Percentiles rank a stretch among this genome's conserved stretches.
phyloP scores from a whole-genome alignment of 2,888 invertebrate species.

The Agrilus mali region DNA sequence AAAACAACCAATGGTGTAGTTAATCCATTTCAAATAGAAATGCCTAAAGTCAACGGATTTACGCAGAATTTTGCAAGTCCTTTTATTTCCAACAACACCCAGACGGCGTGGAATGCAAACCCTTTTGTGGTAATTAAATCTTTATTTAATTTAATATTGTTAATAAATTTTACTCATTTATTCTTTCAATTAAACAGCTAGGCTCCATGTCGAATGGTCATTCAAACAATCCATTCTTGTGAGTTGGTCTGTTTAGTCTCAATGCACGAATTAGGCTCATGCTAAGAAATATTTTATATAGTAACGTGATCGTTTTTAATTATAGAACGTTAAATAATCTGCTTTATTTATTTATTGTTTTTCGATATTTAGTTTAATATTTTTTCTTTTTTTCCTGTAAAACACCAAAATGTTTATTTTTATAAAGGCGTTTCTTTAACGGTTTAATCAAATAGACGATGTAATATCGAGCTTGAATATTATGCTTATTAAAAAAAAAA shows the following conservation, averaged over 20 bases:
- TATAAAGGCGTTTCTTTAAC: too few species aligned
- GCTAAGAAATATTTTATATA: too few species aligned
- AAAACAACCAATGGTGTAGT: conserved; percentile 7
- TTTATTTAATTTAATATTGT: conserved; percentile 10
- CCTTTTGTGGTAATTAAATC: conserved; percentile 27
- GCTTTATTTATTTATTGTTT: too few species aligned
- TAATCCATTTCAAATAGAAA: conserved; percentile 25
- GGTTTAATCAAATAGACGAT: too few species aligned
- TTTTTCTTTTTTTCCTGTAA: too few species aligned
- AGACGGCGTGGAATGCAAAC: conserved; percentile 21
- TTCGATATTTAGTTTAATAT: too few species aligned
- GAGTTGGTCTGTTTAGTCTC: conserved; percentile 19
- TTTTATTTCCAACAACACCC: conserved; percentile 8
- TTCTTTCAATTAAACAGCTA: conserved; percentile 26
- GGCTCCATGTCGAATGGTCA: conserved; percentile 30
- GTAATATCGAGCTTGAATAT: too few species aligned
- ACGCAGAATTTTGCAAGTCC: conserved; percentile 5
- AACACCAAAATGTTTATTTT: too few species aligned
- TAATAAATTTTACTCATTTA: background rate
- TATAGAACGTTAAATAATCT: too few species aligned
- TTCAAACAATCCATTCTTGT: conserved; percentile 49
- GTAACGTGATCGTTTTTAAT: too few species aligned
- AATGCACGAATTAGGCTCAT: too few species aligned
- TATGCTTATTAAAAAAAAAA: too few species aligned
- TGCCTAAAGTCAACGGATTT: conserved; percentile 14